Base-by-base conservation (phyloP, 2,113 vertebrate species). In the Coracopsis vasa region DNA sequence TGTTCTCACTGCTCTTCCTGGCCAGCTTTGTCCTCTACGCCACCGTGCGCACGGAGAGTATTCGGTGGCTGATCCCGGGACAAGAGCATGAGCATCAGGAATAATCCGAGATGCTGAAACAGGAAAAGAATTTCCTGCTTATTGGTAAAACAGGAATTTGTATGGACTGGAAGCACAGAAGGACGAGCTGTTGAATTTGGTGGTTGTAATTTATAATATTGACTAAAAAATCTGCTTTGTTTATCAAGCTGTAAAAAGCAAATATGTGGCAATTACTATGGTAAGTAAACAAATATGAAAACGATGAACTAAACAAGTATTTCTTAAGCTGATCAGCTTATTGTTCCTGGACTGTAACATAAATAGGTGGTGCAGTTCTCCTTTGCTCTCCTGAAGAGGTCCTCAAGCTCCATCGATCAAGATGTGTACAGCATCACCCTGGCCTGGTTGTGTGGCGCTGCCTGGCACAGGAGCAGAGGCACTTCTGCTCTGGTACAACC, bases 21-120 rank as follows among this genome's bases (percentile, higher is more conserved):
- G 97, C 98, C 4, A 96, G 97, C 78, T 99, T 99, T 75, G 97
- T 98, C 19, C 20, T 98, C 72, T 99, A 99, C 1, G 99, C 99
- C 23, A 98, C 99, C 28, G 31, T 99, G 42, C 98, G 98, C n/a
- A 99, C 99, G 0, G 99, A 99, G 94, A 99, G 98, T 95, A 99
- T 99, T 84, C 98, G 99, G 5, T 99, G 99, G 99, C 98, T 99
- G 35, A 99, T 99, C 92, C 99, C 99, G 0, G 99, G 99, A 44
- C 99, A 99, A 23, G 99, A 99, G 86, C 99, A 99, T 2, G 99
- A 99, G 10, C 99, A 99, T 29, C 99, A 98, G 77, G 99, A 99
- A 11, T 99, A 92, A 98, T 15, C 65, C 1, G 11, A 27, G 45
- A 3, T 27, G 27, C 51, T 79, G 72, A n/a, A 69, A 9, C 4